Evolutionary conservation across 1,140 invertebrate species (phyloP).

Genomic region (Nomia melanderi): DNA sequence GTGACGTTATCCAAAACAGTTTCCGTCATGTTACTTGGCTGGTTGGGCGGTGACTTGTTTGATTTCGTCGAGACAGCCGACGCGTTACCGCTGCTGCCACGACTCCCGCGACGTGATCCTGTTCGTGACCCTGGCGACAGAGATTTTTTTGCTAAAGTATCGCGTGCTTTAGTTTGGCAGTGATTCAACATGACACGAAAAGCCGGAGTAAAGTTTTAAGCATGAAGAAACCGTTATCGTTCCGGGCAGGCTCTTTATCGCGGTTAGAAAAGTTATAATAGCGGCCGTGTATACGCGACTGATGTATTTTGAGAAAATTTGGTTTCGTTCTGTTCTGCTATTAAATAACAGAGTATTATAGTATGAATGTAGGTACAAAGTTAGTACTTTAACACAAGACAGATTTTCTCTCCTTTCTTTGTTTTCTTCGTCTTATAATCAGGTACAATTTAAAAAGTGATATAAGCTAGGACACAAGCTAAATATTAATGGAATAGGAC

Average conservation of each 20-base stretch:
- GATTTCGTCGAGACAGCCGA: conserved; percentile 83
- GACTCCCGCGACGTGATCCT: conserved; percentile 85
- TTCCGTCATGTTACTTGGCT: conserved; percentile 73
- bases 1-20: conserved; percentile 82
- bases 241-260: conserved; percentile 33
- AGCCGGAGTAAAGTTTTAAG: conserved; percentile 60
- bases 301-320: too few relatives aligned
- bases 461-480: too few relatives aligned
- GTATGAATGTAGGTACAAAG: too few relatives aligned
- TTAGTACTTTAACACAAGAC: too few relatives aligned
- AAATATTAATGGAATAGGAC: too few relatives aligned
- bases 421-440: too few relatives aligned
- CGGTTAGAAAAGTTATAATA: conserved; percentile 8
- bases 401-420: too few relatives aligned
- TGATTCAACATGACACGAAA: conserved; percentile 56
- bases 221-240: conserved; percentile 51
- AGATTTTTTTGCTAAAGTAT: conserved; percentile 75
- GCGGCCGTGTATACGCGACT: background rate
- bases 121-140: conserved; percentile 84
- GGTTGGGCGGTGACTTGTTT: conserved; percentile 79
- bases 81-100: conserved; percentile 84
- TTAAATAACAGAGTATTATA: too few relatives aligned
- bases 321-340: too few relatives aligned
- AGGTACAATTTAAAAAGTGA: too few relatives aligned
- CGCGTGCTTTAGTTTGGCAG: conserved; percentile 61